Conservation (phyloP, 2,888 invertebrate genomes). For the Apamea monoglypha region DNA sequence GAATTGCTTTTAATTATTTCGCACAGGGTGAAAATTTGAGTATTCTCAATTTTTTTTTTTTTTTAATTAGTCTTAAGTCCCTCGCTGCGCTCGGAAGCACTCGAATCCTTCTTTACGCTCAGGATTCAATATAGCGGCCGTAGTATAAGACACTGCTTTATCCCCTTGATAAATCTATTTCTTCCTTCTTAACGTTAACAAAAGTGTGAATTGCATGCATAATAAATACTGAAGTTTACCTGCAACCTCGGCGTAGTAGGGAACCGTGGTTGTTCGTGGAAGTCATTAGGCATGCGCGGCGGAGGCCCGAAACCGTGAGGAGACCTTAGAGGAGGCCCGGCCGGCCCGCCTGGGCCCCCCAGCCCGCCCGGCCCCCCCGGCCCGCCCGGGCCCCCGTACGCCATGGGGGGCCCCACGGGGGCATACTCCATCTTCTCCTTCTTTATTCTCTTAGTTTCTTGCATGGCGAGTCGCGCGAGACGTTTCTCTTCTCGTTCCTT, state of each 20-base stretch:
- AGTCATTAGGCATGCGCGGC: slow-evolving; percentile 63
- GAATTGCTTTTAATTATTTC: too few relatives aligned
- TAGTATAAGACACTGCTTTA: not conserved
- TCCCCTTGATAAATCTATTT: not conserved
- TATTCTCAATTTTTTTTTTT: too few relatives aligned
- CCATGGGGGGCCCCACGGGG: slow-evolving; percentile 70
- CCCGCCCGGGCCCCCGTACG: slow-evolving; percentile 43
- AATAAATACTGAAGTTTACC: slow-evolving; percentile 60
- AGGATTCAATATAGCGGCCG: not conserved
- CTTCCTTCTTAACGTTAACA: not conserved
- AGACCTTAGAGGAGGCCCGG: slow-evolving; percentile 11
- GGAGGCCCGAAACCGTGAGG: slow-evolving; percentile 40
- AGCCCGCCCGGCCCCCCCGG: slow-evolving; percentile 35
- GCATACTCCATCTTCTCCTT: slow-evolving; percentile 79
- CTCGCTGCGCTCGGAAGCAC: not conserved
- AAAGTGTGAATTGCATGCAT: not conserved
- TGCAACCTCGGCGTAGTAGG: slow-evolving; percentile 79
- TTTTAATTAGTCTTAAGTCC: too few relatives aligned
- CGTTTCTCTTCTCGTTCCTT: slow-evolving; percentile 87
- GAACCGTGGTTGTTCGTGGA: slow-evolving; percentile 76
- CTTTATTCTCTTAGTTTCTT: slow-evolving; percentile 85
- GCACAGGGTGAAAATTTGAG: too few relatives aligned
- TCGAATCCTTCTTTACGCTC: not conserved
- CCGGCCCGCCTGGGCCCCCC: slow-evolving; percentile 25
- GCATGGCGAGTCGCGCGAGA: slow-evolving; percentile 82